Conservation (phyloP, 1,140 invertebrate genomes). For the Rhopalosiphum padi region DNA sequence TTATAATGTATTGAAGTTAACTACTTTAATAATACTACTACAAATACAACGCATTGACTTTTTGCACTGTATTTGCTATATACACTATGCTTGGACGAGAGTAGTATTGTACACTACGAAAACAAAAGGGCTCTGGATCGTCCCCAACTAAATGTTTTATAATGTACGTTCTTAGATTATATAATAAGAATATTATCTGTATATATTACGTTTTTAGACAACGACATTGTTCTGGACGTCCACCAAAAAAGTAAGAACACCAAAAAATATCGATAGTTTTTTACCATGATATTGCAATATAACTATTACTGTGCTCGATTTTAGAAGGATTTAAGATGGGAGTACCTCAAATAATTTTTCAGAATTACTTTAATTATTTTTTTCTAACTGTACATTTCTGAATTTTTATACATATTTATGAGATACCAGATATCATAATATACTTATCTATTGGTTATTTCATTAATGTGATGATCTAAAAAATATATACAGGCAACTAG, state of each 20-base stretch:
- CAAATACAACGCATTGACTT: background rate
- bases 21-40: background rate
- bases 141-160: conserved; percentile 10
- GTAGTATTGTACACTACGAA: background rate
- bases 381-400: no score
- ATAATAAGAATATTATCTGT: background rate
- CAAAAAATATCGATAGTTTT: background rate
- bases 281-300: background rate
- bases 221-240: background rate
- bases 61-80: background rate
- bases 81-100: background rate
- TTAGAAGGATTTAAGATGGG: background rate
- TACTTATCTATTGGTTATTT: no score
- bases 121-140: background rate
- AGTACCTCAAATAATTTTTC: no score
- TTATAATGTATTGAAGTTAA: background rate
- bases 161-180: conserved; percentile 11
- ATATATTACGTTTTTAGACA: conserved; percentile 9
- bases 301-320: background rate
- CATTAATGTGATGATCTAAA: no score
- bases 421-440: no score
- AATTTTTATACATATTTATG: no score
- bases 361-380: no score
- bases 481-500: no score
- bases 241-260: background rate